Evolutionary conservation across 2,888 invertebrate genomes (phyloP).

Genomic region (Zootermopsis nevadensis): DNA sequence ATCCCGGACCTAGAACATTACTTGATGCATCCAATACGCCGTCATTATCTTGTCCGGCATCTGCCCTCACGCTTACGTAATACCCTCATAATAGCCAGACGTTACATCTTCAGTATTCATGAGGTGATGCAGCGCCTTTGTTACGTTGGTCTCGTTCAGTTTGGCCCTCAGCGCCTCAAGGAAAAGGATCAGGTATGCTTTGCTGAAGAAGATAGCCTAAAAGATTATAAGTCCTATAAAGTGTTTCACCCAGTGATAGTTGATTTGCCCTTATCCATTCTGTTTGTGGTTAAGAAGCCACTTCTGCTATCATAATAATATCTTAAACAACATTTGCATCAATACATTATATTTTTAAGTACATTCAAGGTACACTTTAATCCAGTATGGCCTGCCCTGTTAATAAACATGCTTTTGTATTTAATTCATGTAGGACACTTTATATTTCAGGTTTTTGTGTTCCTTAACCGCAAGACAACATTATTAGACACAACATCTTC

Average conservation of each 20-base stretch:
- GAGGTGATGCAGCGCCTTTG: slow-evolving; percentile 70
- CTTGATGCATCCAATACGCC: slow-evolving; percentile 74
- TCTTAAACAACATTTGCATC: too few relatives aligned
- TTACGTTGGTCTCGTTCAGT: slow-evolving; percentile 76
- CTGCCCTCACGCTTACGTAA: slow-evolving; percentile 68
- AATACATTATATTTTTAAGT: too few relatives aligned
- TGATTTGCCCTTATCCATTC: too few relatives aligned
- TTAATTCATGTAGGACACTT: not conserved
- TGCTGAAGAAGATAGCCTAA: not conserved
- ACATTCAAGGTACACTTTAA: too few relatives aligned
- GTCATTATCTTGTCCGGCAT: slow-evolving; percentile 72
- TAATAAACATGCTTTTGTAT: too few relatives aligned
- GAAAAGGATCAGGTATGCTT: slow-evolving; percentile 73
- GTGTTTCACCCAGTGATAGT: too few relatives aligned
- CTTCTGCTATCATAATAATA: too few relatives aligned
- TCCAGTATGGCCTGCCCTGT: too few relatives aligned
- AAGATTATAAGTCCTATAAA: too few relatives aligned
- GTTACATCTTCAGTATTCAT: slow-evolving; percentile 70
- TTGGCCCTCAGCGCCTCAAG: slow-evolving; percentile 72
- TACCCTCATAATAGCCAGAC: slow-evolving; percentile 67
- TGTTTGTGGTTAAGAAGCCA: too few relatives aligned
- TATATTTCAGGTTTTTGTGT: slow-evolving; percentile 67
- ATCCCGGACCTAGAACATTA: slow-evolving; percentile 70
- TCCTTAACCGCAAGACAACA: slow-evolving; percentile 71
- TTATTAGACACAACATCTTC: slow-evolving; percentile 75